Evolutionary conservation across 2,113 vertebrate species (phyloP), one percentile per base, ranked within the genome.

Genomic region (Nibea albiflora): DNA sequence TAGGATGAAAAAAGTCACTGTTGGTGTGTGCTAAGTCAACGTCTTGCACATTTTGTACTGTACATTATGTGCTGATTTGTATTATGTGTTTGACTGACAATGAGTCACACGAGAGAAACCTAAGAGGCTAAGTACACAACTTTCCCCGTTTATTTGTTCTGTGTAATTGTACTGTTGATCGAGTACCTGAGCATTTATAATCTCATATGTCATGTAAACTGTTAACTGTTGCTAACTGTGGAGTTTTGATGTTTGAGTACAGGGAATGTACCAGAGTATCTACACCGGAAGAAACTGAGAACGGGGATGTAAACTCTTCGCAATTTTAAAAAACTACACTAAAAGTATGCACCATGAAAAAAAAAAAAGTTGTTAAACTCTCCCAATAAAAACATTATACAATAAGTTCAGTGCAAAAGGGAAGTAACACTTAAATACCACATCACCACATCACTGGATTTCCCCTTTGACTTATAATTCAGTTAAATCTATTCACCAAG

Each of bases 11-110:
- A 71, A 64, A 75, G 76, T 63, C 14, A 31, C 17, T 17, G n/a
- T 50, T 50, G 11, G 10, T 62, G 31, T 71, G 11, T 67, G 52
- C 69, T 73, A 2, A 39, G 39, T 78, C 63, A 76, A 7, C 66
- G 64, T 35, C 0, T 15, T 68, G 76, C 0, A 82, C 72, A 83
- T 74, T 74, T 71, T 82, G 80, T 88, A 54, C 83, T 57, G 78
- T 42, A 73, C 73, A 15, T 0, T 11, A 47, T 85, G 79, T 86
- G 26, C 84, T 66, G 9, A 65, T 81, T 71, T 78, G 56, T n/a
- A 50, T 15, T 35, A 14, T 11, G 47, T 1, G 3, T 50, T 22
- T 1, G 39, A 62, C 24, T 31, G 52, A 66, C 53, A 76, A 39
- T 52, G 47, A 75, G 52, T 60, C 44, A 82, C 31, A 39, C 7